phyloP scores from a whole-genome alignment of 2,113 vertebrate genomes.

The Holacanthus passer region DNA sequence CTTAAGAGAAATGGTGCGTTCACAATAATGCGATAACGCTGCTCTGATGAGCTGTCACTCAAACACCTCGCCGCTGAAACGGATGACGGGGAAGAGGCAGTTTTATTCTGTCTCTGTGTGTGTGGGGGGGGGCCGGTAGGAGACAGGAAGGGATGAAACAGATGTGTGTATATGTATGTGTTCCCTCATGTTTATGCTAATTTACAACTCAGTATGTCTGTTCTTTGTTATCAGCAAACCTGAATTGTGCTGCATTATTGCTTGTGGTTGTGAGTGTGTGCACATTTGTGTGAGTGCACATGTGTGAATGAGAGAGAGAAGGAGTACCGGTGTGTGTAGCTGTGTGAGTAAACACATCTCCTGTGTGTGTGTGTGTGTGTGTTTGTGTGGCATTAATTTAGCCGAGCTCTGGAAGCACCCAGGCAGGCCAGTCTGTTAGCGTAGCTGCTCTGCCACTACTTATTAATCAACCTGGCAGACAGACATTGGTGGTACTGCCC shows the following conservation, averaged over 20 bases:
- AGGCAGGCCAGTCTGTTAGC: constrained; percentile 65
- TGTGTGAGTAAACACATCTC: constrained; percentile 23
- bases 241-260: constrained; percentile 33
- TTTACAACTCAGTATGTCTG: constrained; percentile 19
- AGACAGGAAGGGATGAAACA: background rate
- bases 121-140: background rate
- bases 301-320: background rate
- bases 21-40: constrained; percentile 42
- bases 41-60: constrained; percentile 63
- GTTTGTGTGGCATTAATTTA: constrained; percentile 61
- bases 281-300: background rate
- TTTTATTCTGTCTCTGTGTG: no score
- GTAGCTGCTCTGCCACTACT: constrained; percentile 63
- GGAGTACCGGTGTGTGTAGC: constrained; percentile 13
- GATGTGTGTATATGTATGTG: background rate
- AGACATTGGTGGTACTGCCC: constrained; percentile 68
- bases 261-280: background rate
- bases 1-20: constrained; percentile 46
- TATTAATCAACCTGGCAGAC: constrained; percentile 79
- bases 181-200: constrained; percentile 41
- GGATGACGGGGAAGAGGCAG: constrained; percentile 13
- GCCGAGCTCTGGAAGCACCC: constrained; percentile 46
- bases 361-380: constrained; percentile 36
- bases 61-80: constrained; percentile 10
- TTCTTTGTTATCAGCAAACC: constrained; percentile 44